A percentile compares a stretch with the other conserved stretches of the same genome.
These are phyloP conservation scores for Plusia festucae DNA, from an alignment of 2,888 invertebrate species.

Conservation along the genomic window DNA sequence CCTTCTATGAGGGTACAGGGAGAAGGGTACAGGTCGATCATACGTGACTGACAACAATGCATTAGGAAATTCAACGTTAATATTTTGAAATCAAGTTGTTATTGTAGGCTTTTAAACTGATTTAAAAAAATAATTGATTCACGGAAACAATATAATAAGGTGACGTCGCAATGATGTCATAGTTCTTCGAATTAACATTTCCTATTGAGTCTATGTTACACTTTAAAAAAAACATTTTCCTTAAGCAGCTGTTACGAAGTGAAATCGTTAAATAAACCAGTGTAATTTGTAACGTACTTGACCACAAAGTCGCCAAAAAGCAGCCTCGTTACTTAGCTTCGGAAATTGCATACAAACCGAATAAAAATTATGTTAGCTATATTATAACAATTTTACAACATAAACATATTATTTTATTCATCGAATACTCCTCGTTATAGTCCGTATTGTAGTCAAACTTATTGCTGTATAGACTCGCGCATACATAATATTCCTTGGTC, in stretches of 20 bases:
- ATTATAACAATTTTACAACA: constrained; percentile 49
- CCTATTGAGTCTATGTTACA: neutral
- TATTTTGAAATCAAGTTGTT: too few species aligned
- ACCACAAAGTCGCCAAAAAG: constrained; percentile 8
- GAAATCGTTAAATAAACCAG: constrained; percentile 12
- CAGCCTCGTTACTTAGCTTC: constrained; percentile 17
- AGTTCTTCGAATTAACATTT: neutral
- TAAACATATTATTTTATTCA: constrained; percentile 63
- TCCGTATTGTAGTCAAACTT: constrained; percentile 37
- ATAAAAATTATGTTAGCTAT: constrained; percentile 19
- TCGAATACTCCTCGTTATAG: constrained; percentile 25
- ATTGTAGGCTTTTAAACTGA: too few species aligned
- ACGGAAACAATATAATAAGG: neutral
- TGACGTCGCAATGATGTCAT: neutral
- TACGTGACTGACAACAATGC: neutral
- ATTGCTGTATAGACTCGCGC: constrained; percentile 23
- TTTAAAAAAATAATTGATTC: too few species aligned
- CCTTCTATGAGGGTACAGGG: neutral
- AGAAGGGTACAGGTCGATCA: neutral
- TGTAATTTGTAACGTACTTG: neutral
- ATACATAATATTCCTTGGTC: constrained; percentile 57
- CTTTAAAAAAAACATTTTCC: neutral
- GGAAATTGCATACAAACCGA: constrained; percentile 24
- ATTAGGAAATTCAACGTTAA: too few species aligned
- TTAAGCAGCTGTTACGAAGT: neutral